Conservation (phyloP, 2,888 invertebrate species). For the Ptychoptera albimana region DNA sequence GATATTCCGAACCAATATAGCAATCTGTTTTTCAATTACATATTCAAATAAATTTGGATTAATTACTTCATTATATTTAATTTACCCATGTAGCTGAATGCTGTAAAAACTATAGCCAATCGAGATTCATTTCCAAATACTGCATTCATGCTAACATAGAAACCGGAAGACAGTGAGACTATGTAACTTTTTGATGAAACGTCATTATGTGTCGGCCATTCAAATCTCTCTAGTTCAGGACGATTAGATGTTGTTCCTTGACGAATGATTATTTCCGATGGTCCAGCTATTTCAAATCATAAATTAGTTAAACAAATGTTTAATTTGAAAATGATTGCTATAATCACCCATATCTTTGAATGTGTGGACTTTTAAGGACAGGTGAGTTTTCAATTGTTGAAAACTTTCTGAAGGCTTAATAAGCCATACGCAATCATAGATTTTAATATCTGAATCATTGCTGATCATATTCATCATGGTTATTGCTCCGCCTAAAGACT, state of each 20-base stretch:
- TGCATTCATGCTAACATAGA: constrained; percentile 51
- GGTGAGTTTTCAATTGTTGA: constrained; percentile 47
- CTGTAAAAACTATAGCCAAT: constrained; percentile 50
- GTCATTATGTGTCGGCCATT: constrained; percentile 33
- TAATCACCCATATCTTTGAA: constrained; percentile 36
- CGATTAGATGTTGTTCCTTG: constrained; percentile 51
- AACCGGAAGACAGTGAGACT: constrained; percentile 44
- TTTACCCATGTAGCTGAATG: constrained; percentile 52
- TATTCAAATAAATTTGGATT: not conserved
- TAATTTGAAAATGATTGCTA: constrained; percentile 17
- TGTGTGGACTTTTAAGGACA: constrained; percentile 42
- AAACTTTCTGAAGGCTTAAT: constrained; percentile 47
- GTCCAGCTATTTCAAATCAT: constrained; percentile 30
- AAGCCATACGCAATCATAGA: constrained; percentile 56
- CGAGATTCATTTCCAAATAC: constrained; percentile 44
- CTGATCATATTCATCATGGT: constrained; percentile 61
- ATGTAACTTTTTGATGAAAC: constrained; percentile 37
- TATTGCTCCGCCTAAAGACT: constrained; percentile 52
- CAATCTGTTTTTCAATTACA: constrained; percentile 34
- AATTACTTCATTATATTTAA: constrained; percentile 6
- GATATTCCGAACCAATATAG: constrained; percentile 47
- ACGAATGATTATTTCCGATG: constrained; percentile 43
- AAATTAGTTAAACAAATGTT: no score
- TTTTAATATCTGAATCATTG: constrained; percentile 35
- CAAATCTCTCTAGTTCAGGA: constrained; percentile 38